Evolutionary conservation across 2,113 vertebrate species (phyloP), one percentile per base, ranked within the genome.

Genomic region (Nesogale talazaci): DNA sequence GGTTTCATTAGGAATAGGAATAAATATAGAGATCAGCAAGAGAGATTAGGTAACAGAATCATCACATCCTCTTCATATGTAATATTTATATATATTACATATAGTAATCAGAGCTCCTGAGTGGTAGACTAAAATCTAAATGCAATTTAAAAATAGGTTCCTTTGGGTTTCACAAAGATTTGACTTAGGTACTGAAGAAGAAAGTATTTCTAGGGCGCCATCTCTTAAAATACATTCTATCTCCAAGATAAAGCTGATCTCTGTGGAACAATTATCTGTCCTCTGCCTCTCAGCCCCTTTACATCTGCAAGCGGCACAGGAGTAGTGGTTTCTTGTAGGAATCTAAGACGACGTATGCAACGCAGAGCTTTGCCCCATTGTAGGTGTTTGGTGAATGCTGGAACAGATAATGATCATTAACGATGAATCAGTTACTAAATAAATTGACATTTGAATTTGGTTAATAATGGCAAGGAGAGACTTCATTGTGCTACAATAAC

Each of bases 21-120:
- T 52, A 52, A 52, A 52, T 9, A 52, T 6, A 52, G 46, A 52
- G 46, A 52, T 52, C 46, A 67, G 80, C 19, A 25, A 52, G 1
- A 16, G 34, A 10, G 38, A 1, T 67, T 46, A 63, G 52, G 19
- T 0, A 3, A 2, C 25, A 0, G 1, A 1, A n/a, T 67, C 29
- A n/a, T 17, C 3, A 57, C 11, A 65, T 52, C 3, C 25, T 67
- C 23, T 46, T 72, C 34, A 3, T 31, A 46, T 69, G 59, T 34
- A 12, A 0, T 46, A 31, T 46, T 46, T 20, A 11, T 78, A 42
- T 76, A 29, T 59, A 61, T 46, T 10, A 40, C 7, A 4, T 17
- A 61, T 16, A 57, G 4, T 31, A 40, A 14, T 40, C 10, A 77
- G 67, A 78, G 82, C 63, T 72, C 38, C 29, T 29, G 34, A 19